These are phyloP conservation scores for Bathynomus jamesi DNA, from an alignment of 1,140 invertebrate genomes.

Conservation along the genomic window DNA sequence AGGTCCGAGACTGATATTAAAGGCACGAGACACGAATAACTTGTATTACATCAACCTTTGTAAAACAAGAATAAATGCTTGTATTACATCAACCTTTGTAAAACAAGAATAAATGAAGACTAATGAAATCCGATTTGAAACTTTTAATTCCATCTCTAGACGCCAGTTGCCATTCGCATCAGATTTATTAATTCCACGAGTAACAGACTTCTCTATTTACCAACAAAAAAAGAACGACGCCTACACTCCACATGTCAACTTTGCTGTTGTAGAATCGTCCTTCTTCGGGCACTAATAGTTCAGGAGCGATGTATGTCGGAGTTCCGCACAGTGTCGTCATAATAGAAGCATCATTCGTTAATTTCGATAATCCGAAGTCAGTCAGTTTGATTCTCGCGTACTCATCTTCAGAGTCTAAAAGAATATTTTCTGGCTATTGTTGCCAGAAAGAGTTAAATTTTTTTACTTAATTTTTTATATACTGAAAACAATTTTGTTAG, in stretches of 20 bases:
- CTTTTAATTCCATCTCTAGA: background rate
- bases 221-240: slow-evolving; percentile 78
- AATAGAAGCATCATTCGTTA: slow-evolving; percentile 47
- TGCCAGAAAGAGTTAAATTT: too few species aligned
- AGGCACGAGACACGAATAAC: too few species aligned
- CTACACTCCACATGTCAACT: slow-evolving; percentile 85
- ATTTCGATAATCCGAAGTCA: slow-evolving; percentile 79
- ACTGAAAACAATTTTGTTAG: too few species aligned
- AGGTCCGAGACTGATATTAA: too few species aligned
- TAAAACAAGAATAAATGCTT: too few species aligned
- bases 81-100: too few species aligned
- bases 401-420: slow-evolving; percentile 56
- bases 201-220: slow-evolving; percentile 44
- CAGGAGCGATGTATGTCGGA: slow-evolving; percentile 75
- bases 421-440: slow-evolving; percentile 67
- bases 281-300: slow-evolving; percentile 56
- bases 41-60: too few species aligned
- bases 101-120: too few species aligned
- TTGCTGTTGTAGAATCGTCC: slow-evolving; percentile 57
- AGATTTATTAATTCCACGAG: background rate
- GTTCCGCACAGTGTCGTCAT: slow-evolving; percentile 85
- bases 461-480: too few species aligned
- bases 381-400: slow-evolving; percentile 69
- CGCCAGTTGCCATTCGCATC: background rate
- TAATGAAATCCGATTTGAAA: too few species aligned